Conservation (phyloP, 2,113 vertebrate species). For the Mobula hypostoma region DNA sequence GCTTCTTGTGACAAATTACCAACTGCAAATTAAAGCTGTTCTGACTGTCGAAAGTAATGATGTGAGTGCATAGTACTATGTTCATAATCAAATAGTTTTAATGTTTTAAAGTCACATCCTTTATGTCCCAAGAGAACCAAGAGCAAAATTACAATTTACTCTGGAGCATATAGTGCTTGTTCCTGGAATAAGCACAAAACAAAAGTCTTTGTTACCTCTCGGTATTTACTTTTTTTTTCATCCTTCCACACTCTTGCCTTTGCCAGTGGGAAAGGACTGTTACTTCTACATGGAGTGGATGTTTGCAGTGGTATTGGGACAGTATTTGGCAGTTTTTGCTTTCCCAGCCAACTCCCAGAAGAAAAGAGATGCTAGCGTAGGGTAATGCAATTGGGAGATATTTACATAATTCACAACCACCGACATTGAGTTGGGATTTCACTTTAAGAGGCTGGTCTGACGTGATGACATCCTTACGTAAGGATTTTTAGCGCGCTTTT, state of each 20-base stretch:
- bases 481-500: too few species aligned
- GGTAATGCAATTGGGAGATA: too few species aligned
- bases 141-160: constrained; percentile 52
- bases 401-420: too few species aligned
- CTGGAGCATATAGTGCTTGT: background rate
- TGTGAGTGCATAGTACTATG: background rate
- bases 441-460: too few species aligned
- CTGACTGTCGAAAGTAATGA: constrained; percentile 42
- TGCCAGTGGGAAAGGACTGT: too few species aligned
- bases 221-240: background rate
- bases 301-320: background rate
- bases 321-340: background rate
- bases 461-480: too few species aligned
- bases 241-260: too few species aligned
- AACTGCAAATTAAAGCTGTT: constrained; percentile 89
- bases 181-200: background rate
- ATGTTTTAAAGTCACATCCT: background rate
- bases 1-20: constrained; percentile 91
- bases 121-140: constrained; percentile 47
- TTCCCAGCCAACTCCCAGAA: background rate
- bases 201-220: background rate
- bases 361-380: background rate
- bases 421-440: too few species aligned
- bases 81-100: constrained; percentile 53
- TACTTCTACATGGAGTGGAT: background rate